These are phyloP conservation scores for Pachyseris speciosa DNA, from an alignment of 64 coral and sea anemone species.

Conservation along the genomic window DNA sequence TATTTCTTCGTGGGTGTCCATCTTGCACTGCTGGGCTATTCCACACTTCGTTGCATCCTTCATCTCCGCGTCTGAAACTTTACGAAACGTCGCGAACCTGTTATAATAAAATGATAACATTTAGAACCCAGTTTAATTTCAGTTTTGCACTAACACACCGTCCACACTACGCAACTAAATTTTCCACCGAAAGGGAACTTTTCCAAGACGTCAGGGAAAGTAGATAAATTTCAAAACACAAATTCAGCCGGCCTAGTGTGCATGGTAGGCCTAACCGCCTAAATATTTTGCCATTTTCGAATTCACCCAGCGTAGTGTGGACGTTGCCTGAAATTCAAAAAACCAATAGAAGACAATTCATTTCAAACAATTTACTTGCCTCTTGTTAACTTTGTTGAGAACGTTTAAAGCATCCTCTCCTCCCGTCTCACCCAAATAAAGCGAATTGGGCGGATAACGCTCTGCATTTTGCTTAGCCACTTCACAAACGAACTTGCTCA, in stretches of 20 bases:
- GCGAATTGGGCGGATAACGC: slow-evolving; percentile 23
- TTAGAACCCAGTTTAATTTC: slow-evolving; percentile 3
- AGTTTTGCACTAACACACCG: not conserved
- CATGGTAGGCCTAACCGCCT: too few species aligned
- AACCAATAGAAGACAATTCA: too few species aligned
- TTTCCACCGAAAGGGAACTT: too few species aligned
- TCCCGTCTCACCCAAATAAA: slow-evolving; percentile 17
- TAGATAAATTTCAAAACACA: too few species aligned
- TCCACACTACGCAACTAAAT: not conserved
- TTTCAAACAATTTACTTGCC: too few species aligned
- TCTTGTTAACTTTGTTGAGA: slow-evolving; percentile 28
- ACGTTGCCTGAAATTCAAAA: too few species aligned
- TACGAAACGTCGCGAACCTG: slow-evolving; percentile 36
- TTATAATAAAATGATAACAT: slow-evolving; percentile 41
- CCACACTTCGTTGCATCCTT: slow-evolving; percentile 13
- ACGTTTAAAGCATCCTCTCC: slow-evolving; percentile 13
- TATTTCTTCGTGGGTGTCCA: slow-evolving; percentile 5
- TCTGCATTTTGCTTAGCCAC: not conserved
- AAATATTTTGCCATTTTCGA: too few species aligned
- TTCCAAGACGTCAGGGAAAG: too few species aligned
- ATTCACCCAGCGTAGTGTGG: too few species aligned
- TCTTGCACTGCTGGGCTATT: slow-evolving; percentile 4
- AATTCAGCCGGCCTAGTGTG: too few species aligned
- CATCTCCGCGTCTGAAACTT: slow-evolving; percentile 39
- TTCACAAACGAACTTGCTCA: slow-evolving; percentile 18